Conservation (phyloP, 2,113 vertebrate genomes). For the Phocoena phocoena region DNA sequence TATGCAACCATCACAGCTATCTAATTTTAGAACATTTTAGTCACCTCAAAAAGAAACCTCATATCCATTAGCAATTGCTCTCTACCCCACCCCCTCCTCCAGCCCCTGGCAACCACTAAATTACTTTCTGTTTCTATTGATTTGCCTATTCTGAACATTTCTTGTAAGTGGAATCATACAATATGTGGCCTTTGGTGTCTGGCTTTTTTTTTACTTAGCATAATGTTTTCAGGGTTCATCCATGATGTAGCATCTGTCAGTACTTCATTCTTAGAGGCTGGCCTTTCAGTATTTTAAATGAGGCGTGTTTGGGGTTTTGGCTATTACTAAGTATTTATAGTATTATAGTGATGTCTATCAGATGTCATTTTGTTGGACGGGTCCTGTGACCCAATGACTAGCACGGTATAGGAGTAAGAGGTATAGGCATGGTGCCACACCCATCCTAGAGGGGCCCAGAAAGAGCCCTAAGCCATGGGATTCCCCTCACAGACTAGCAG, state of each 20-base stretch:
- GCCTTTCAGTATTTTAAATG: not conserved
- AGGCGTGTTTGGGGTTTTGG: not conserved
- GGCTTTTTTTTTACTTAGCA: not conserved
- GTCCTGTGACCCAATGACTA: not conserved
- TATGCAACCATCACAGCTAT: not conserved
- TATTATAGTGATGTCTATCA: not conserved
- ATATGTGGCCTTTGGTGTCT: not conserved
- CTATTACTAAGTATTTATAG: not conserved
- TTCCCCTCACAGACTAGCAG: not conserved
- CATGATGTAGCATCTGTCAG: not conserved
- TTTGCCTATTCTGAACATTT: slow-evolving; percentile 52
- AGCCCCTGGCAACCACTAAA: not conserved
- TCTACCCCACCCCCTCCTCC: not conserved
- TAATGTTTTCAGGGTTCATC: slow-evolving; percentile 17
- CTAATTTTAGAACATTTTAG: slow-evolving; percentile 55
- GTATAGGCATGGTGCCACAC: not conserved
- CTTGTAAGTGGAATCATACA: slow-evolving; percentile 25
- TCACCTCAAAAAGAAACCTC: slow-evolving; percentile 29
- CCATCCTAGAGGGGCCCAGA: not conserved
- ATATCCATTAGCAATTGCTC: slow-evolving; percentile 25
- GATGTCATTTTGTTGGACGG: not conserved
- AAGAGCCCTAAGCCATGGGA: not conserved
- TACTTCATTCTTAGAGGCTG: not conserved
- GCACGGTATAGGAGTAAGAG: not conserved
- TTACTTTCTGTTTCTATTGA: slow-evolving; percentile 48